Conservation (phyloP, 2,888 invertebrate genomes). For the Lasioglossum pauxillum region DNA sequence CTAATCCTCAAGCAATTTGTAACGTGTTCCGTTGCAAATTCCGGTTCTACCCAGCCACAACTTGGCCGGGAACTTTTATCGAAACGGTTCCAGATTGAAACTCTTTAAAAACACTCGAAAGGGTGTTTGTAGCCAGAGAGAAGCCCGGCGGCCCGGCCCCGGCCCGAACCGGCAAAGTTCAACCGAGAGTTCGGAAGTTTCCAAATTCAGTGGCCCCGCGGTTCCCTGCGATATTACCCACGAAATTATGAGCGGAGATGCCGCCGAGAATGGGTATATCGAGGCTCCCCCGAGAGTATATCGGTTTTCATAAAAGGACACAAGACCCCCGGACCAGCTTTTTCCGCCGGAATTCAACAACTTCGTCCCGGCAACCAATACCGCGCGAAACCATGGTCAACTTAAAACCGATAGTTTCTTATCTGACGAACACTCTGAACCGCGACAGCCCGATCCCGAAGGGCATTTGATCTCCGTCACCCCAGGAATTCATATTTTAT, state of each 20-base stretch:
- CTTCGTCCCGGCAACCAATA: slow-evolving; percentile 22
- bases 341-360: slow-evolving; percentile 40
- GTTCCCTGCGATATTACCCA: slow-evolving; percentile 61
- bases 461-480: neutral
- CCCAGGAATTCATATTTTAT: neutral
- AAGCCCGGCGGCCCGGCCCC: neutral
- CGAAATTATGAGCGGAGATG: slow-evolving; percentile 62
- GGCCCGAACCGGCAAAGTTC: slow-evolving; percentile 43
- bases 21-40: slow-evolving; percentile 29
- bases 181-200: slow-evolving; percentile 61
- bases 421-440: neutral
- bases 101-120: slow-evolving; percentile 55
- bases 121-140: slow-evolving; percentile 34
- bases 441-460: neutral
- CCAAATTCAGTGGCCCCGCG: slow-evolving; percentile 61
- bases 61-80: neutral
- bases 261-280: slow-evolving; percentile 52
- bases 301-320: slow-evolving; percentile 51
- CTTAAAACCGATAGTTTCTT: slow-evolving; percentile 46
- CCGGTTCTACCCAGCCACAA: neutral
- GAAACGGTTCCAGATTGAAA: slow-evolving; percentile 25
- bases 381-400: slow-evolving; percentile 16
- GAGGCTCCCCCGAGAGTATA: slow-evolving; percentile 42
- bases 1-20: slow-evolving; percentile 22
- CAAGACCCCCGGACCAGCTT: slow-evolving; percentile 22